Base-by-base conservation (phyloP, 1,140 invertebrate genomes). In the Ruditapes philippinarum region DNA sequence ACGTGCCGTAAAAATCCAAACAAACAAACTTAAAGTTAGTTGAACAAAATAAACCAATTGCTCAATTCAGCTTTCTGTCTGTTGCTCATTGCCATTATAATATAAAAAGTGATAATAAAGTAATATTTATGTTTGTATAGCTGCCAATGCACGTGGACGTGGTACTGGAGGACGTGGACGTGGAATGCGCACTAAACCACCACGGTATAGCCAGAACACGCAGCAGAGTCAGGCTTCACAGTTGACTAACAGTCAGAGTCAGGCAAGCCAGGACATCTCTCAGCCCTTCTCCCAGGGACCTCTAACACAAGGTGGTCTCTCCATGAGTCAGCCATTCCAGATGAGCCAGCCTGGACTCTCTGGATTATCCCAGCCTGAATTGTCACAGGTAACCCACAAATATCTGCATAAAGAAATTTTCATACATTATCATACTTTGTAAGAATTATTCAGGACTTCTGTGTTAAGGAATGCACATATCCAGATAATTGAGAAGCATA, bases 251-350 rank as follows among this genome's bases (percentile, higher is more conserved):
- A 91, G 90, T 54, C 91, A 92, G 81, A 92, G 91, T 62, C 92
- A 92, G 82, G 90, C 89, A 0, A 92, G 92, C 70, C 92, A 92
- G 92, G 94, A 94, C 57, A 91, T 91, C 45, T 93, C 92, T 22
- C 96, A 96, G 91, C 93, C 95, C 0, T 96, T 96, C 92, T 96
- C 96, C n/a, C 96, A 96, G 92, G 96, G 96, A 68, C 96, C 96
- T 19, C 93, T 96, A 45, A 96, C 96, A 28, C 96, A 96, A 91
- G 95, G 95, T 60, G 94, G 92, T 31, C 80, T 96, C 88, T 95
- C 95, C 5, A 96, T 96, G 95, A 96, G 95, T 81, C 96, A 96
- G 91, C 95, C 95, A 40, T 96, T 96, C 93, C 96, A 95, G 88
- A 95, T 96, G 93, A 95, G 95, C 90, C 96, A 96, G 91, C 95